A percentile compares a stretch with the other conserved stretches of the same genome.
Evolutionary conservation across 2,888 invertebrate species (phyloP).

Genomic region (Thymelicus sylvestris): DNA sequence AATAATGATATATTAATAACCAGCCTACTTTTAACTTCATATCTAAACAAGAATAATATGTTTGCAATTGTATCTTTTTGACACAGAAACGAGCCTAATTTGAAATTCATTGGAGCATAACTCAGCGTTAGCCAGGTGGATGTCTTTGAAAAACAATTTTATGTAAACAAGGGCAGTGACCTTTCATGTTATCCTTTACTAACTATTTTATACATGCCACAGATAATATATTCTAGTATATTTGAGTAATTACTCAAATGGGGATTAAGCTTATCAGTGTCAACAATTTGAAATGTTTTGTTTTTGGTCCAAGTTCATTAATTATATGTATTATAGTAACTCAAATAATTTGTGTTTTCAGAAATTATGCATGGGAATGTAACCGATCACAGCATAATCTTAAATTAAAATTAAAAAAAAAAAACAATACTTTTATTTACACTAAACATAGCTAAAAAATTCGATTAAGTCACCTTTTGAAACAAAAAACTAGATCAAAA

Average conservation of each 20-base stretch:
- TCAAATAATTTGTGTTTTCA: too few species aligned
- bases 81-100: constrained; percentile 49
- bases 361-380: not conserved
- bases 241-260: not conserved
- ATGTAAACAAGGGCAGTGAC: constrained; percentile 12
- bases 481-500: too few species aligned
- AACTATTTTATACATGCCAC: not conserved
- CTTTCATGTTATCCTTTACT: constrained; percentile 1
- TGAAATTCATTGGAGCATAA: constrained; percentile 44
- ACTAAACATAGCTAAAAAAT: too few species aligned
- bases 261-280: too few species aligned
- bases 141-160: constrained; percentile 15
- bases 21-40: not conserved
- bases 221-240: not conserved
- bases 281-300: too few species aligned
- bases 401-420: too few species aligned
- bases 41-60: constrained; percentile 10
- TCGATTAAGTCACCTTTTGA: too few species aligned
- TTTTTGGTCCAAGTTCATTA: too few species aligned
- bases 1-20: not conserved
- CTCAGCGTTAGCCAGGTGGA: not conserved
- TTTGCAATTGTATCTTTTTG: constrained; percentile 44
- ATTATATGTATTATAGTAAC: too few species aligned
- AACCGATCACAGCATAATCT: constrained; percentile 1
- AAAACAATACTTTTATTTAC: too few species aligned